These are phyloP conservation scores for Pocillopora verrucosa DNA, from an alignment of 64 coral and sea anemone genomes.

Conservation along the genomic window DNA sequence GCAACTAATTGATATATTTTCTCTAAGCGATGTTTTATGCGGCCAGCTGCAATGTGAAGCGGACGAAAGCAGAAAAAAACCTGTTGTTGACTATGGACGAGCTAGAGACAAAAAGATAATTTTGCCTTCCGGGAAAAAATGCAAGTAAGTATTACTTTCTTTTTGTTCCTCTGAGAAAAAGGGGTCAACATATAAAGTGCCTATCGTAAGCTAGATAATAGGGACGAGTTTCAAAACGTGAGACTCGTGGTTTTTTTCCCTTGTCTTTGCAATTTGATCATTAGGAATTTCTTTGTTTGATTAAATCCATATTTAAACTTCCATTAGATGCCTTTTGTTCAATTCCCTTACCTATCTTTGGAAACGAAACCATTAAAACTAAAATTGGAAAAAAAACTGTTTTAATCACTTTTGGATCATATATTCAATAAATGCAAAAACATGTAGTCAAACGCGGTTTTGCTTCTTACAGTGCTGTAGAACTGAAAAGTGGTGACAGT, in stretches of 20 bases:
- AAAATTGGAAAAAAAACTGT: too few species aligned
- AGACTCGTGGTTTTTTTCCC: too few species aligned
- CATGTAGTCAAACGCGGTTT: background rate
- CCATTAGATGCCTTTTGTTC: too few species aligned
- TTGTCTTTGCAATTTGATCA: too few species aligned
- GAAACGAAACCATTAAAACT: too few species aligned
- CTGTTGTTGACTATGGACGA: conserved; percentile 62
- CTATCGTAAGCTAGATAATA: too few species aligned
- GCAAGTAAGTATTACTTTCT: conserved; percentile 41
- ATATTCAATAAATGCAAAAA: background rate
- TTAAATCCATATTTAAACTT: too few species aligned
- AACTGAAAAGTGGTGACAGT: conserved; percentile 23
- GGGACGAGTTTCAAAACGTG: too few species aligned
- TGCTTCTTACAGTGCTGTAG: conserved; percentile 46
- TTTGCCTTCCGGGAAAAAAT: conserved; percentile 34
- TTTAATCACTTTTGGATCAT: background rate
- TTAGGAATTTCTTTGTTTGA: too few species aligned
- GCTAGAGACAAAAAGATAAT: conserved; percentile 35
- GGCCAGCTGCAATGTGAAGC: conserved; percentile 75
- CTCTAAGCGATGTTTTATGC: conserved; percentile 51
- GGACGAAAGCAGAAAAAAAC: background rate
- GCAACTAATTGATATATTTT: too few species aligned
- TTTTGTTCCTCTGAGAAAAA: background rate
- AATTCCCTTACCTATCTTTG: too few species aligned
- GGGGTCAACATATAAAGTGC: too few species aligned